Base-by-base conservation (phyloP, 92 coral and sea anemone species). In the Muricea muricata region DNA sequence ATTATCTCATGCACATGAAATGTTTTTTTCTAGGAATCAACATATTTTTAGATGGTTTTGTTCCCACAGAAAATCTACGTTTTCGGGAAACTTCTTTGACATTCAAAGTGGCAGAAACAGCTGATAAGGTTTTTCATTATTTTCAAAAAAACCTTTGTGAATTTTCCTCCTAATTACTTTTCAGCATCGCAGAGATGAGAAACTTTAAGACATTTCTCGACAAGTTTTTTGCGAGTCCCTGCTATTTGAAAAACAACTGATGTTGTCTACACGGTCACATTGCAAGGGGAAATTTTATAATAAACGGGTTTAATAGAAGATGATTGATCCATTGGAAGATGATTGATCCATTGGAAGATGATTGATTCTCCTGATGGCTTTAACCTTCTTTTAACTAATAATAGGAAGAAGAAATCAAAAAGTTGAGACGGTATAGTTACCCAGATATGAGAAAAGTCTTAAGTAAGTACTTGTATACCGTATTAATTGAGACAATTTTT, bases 41-140 rank as follows among this genome's bases (percentile, higher is more conserved):
- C 63, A 96, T 96, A 65, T 96, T 96, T 85, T 90, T 96, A 83
- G 99, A 96, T 83, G 99, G 99, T 13, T 96, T 93, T 93, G 99
- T 96, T 75, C 99, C 99, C 85, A 96, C 99, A 54, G 99, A 96
- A 83, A 96, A 96, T 76, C 81, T 96, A 32, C 87, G 99, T 57
- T 96, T 93, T 79, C 86, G 99, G 54, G 99, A 96, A 65, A 82
- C 93, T 14, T 96, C 99, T 0, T 74, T 96, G 87, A 95, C 93
- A 8, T 96, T 96, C 66, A 96, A 96, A 90, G 99, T 96, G 65
- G 94, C 99, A 20, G 99, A 93, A 85, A 96, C 99, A 24, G 99
- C 99, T 23, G 99, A 92, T 72, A 96, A 96, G 98, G 98, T 94
- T 45, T 35, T 14, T 82, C 15, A 30, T 7, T 46, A 18, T 32